phyloP scores from a whole-genome alignment of 2,797 vertebrate genomes.

The Nyctalus aviator region DNA sequence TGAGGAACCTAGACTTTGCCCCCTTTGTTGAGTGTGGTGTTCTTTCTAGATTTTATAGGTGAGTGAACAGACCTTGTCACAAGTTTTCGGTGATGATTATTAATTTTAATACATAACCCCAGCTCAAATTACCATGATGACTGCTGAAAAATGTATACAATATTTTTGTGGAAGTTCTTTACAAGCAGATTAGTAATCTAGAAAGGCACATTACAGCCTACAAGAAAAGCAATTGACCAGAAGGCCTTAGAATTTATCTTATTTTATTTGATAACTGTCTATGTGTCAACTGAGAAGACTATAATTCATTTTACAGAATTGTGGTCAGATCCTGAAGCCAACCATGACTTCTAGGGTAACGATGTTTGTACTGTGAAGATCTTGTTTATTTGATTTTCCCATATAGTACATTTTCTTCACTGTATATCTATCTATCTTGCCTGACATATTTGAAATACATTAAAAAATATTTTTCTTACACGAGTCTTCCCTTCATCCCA shows the following conservation, averaged over 20 bases:
- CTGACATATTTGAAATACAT: conserved; percentile 22
- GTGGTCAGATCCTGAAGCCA: not conserved
- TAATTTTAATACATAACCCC: not conserved
- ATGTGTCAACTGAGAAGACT: not conserved
- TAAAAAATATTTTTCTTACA: not conserved
- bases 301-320: not conserved
- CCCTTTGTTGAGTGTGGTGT: not conserved
- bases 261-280: conserved; percentile 21
- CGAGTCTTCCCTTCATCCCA: not conserved
- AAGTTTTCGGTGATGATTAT: conserved; percentile 1
- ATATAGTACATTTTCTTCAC: not conserved
- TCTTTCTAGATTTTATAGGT: conserved; percentile 18
- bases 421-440: not conserved
- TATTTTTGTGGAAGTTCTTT: not conserved
- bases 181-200: not conserved
- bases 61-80: not conserved
- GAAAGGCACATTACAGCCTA: not conserved
- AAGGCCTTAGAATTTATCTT: not conserved
- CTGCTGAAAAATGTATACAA: not conserved
- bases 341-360: not conserved
- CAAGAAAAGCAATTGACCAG: conserved; percentile 22
- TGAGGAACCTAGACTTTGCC: not conserved
- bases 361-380: not conserved
- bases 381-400: not conserved
- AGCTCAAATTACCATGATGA: not conserved